These are phyloP conservation scores for Accipiter virgatus DNA, from an alignment of 2,113 vertebrate genomes.

Conservation along the genomic window DNA sequence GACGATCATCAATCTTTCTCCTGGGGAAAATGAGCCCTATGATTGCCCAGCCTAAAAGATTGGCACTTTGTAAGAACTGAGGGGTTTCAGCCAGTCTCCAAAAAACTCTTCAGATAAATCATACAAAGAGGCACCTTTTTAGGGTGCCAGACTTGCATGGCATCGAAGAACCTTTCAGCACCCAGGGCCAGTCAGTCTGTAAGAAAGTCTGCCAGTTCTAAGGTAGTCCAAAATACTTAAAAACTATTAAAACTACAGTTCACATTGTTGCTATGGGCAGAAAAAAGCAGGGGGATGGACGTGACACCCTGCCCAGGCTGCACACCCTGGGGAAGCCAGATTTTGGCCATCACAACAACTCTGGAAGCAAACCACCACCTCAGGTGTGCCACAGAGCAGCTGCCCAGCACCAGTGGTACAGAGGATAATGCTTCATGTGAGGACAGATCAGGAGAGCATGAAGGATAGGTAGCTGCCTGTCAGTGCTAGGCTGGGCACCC, in stretches of 20 bases:
- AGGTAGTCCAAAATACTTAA: not conserved
- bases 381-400: not conserved
- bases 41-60: not conserved
- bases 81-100: not conserved
- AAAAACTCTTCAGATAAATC: not conserved
- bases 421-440: not conserved
- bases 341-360: not conserved
- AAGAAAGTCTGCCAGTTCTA: not conserved
- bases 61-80: not conserved
- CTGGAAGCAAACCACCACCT: not conserved
- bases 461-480: not conserved
- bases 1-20: not conserved
- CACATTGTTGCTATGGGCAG: not conserved
- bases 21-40: not conserved
- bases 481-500: not conserved
- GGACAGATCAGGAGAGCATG: not conserved
- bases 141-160: not conserved
- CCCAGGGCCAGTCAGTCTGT: not conserved
- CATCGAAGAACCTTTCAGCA: not conserved
- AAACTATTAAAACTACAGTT: not conserved
- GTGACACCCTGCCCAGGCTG: not conserved
- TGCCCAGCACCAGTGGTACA: not conserved
- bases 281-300: not conserved
- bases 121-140: not conserved
- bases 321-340: not conserved